Evolutionary conservation across 2,113 vertebrate genomes (phyloP).

Genomic region (Cairina moschata): DNA sequence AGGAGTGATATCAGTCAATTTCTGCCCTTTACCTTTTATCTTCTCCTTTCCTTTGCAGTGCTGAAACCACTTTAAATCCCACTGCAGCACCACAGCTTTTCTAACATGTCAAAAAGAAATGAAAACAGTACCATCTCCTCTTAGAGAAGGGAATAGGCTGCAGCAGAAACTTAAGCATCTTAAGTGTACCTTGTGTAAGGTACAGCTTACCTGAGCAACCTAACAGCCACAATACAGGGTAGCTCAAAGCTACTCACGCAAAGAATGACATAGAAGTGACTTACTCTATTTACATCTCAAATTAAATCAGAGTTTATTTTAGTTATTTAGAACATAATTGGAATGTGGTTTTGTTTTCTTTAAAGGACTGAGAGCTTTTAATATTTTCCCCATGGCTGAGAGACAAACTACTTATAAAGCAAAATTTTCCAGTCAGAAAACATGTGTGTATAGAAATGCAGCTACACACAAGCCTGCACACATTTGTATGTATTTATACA

Average conservation of each 20-base stretch:
- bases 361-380: neutral
- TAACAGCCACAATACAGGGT: neutral
- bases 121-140: neutral
- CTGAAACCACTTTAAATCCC: neutral
- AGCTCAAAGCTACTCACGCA: neutral
- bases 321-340: neutral
- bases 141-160: neutral
- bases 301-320: neutral
- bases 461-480: neutral
- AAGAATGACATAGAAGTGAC: neutral
- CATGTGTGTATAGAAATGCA: neutral
- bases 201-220: neutral
- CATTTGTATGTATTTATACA: neutral
- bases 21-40: neutral
- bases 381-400: neutral
- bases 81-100: neutral
- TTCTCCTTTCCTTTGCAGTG: neutral
- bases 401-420: constrained; percentile 8
- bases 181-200: neutral
- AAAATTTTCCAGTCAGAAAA: constrained; percentile 31
- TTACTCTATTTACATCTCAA: neutral
- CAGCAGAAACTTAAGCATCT: neutral
- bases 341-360: neutral
- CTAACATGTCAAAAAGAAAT: neutral
- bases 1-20: neutral